These are phyloP conservation scores for Calliphora vomitoria DNA, from an alignment of 2,888 invertebrate genomes.

Conservation along the genomic window DNA sequence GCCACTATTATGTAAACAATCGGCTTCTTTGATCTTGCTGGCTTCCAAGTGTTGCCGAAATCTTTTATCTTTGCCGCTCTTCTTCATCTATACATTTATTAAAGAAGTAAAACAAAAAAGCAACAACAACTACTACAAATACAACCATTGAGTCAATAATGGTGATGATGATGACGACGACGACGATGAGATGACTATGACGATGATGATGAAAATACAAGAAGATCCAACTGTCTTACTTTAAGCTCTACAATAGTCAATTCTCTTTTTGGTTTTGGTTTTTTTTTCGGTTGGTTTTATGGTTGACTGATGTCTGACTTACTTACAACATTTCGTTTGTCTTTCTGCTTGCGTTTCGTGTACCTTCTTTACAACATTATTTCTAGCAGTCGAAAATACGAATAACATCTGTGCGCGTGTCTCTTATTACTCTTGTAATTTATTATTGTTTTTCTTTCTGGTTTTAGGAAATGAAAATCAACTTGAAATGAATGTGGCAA, in stretches of 20 bases:
- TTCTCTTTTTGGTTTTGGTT: not conserved
- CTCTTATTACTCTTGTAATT: conserved; percentile 63
- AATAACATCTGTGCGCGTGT: conserved; percentile 66
- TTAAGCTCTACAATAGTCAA: conserved; percentile 48
- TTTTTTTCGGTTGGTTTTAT: conserved; percentile 36
- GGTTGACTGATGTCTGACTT: conserved; percentile 59
- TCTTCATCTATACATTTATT: conserved; percentile 72
- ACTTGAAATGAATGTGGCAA: conserved; percentile 4
- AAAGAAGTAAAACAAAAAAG: conserved; percentile 38
- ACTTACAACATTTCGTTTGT: conserved; percentile 52
- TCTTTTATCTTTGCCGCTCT: conserved; percentile 73
- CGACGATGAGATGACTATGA: conserved; percentile 29
- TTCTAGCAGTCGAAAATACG: not conserved
- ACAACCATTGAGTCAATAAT: conserved; percentile 35
- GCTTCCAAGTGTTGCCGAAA: conserved; percentile 83
- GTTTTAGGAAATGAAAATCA: conserved; percentile 40
- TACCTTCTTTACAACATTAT: conserved; percentile 39
- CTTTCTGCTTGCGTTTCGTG: conserved; percentile 11
- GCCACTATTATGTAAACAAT: conserved; percentile 90
- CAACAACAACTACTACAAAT: conserved; percentile 33
- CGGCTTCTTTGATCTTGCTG: conserved; percentile 88
- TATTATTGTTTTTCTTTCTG: conserved; percentile 21
- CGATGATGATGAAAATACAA: conserved; percentile 48
- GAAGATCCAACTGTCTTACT: conserved; percentile 45
- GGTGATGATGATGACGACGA: conserved; percentile 37